Base-by-base conservation (phyloP, 1,140 invertebrate species). In the Micrasema longulum region DNA sequence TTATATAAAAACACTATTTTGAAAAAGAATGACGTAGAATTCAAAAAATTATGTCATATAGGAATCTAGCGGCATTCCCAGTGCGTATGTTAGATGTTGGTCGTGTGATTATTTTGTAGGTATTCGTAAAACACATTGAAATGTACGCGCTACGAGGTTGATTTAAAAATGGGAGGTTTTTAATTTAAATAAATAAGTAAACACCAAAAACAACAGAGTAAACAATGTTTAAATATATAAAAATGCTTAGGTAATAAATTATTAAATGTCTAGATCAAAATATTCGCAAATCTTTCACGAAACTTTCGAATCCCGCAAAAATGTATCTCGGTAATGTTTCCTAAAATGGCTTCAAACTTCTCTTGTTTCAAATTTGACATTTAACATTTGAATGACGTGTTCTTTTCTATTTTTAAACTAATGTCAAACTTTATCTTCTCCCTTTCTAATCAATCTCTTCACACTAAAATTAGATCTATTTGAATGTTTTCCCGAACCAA, bases 371-470 rank as follows among this genome's bases (percentile, higher is more conserved):
- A 47, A 47, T n/a, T 47, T 11, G 0, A 1, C 43, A 47, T 47
- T 47, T 47, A 1, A 55, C 26, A 20, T 55, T 31, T 14, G 2
- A 14, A 26, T n/a, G n/a, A 52, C 10, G 5, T 12, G 3, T 12
- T 45, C 41, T 45, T 5, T 23, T 14, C 36, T 3, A 60, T 43
- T 9, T 60, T 60, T 60, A 7, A 43, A 60, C 36, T 12, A 16
- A 20, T 41, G 0, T 41, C 16, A 38, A 60, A 60, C 31, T 41
- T 12, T 36, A n/a, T 53, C 35, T 60, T 41, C 55, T 60, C 55
- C 36, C 55, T 41, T 38, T 14, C 36, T 16, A 60, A 60, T 60
- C 55, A 41, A 60, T 60, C 55, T 60, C 55, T 38, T 22, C 4
- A 20, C 14, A 60, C 36, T 16, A 14, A 60, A 60, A 41, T 41